phyloP scores from a whole-genome alignment of 1,140 invertebrate species.

The Matsumurasca onukii region DNA sequence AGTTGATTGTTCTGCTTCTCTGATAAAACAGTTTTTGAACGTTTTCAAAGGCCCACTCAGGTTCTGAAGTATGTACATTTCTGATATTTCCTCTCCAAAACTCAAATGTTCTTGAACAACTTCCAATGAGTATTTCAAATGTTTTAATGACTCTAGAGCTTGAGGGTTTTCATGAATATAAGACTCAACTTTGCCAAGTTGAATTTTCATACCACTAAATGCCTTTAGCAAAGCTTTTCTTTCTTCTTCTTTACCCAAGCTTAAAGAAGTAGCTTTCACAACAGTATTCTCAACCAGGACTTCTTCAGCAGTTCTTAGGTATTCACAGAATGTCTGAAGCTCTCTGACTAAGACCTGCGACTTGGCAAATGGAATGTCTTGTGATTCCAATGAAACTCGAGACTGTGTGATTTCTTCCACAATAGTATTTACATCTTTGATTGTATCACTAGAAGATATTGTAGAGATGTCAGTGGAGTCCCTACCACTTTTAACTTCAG shows the following conservation, averaged over 20 bases:
- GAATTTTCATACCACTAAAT: background rate
- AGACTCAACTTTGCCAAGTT: conserved; percentile 5
- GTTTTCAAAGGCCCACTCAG: background rate
- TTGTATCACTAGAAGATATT: conserved; percentile 2
- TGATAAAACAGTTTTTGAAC: conserved; percentile 1
- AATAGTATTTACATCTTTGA: conserved; percentile 22
- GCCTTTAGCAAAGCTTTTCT: background rate
- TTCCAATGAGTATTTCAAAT: background rate
- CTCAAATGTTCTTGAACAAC: conserved; percentile 11
- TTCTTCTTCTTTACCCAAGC: background rate
- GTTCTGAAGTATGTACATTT: background rate
- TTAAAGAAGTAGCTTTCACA: background rate
- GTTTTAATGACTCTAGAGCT: background rate
- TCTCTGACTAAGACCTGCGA: background rate
- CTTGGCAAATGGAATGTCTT: background rate
- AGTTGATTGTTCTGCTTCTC: background rate
- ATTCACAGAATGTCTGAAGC: conserved; percentile 6
- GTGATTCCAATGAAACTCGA: conserved; percentile 11
- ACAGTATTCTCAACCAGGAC: background rate
- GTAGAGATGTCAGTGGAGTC: background rate
- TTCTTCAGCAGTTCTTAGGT: background rate
- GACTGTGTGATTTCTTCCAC: background rate
- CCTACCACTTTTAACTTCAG: background rate
- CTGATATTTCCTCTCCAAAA: background rate
- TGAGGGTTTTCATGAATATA: background rate